Evolutionary conservation across 1,140 invertebrate genomes (phyloP).

Genomic region (Atta colombica): DNA sequence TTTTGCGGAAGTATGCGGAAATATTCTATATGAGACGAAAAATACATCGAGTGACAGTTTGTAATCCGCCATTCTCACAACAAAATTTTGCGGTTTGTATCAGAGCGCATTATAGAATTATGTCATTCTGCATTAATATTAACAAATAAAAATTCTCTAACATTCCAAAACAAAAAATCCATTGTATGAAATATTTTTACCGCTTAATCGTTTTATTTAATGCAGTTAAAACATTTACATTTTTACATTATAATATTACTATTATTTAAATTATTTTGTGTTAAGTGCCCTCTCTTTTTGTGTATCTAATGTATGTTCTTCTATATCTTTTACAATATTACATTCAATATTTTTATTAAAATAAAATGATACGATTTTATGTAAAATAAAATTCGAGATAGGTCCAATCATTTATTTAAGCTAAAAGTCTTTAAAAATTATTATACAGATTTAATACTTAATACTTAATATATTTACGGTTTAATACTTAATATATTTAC

Average conservation of each 20-base stretch:
- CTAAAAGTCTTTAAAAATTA: neutral
- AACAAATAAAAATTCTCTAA: conserved; percentile 22
- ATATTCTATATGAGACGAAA: neutral
- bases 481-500: neutral
- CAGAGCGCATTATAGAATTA: neutral
- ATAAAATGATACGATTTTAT: neutral
- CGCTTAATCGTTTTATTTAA: neutral
- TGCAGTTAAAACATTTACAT: neutral
- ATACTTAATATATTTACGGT: neutral
- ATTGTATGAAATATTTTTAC: neutral
- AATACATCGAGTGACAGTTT: neutral
- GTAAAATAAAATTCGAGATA: neutral
- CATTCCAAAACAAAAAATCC: neutral
- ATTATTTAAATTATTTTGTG: conserved; percentile 3
- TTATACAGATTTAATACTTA: neutral
- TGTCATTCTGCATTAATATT: conserved; percentile 6
- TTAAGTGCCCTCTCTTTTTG: neutral
- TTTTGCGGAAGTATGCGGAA: conserved; percentile 6
- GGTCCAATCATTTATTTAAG: neutral
- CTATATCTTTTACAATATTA: neutral
- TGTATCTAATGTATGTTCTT: neutral
- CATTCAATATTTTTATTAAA: conserved; percentile 6
- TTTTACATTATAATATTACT: neutral
- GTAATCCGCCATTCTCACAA: neutral
- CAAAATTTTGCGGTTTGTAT: conserved; percentile 27